Conservation (phyloP, 2,113 vertebrate species). For the Cynoglossus semilaevis region DNA sequence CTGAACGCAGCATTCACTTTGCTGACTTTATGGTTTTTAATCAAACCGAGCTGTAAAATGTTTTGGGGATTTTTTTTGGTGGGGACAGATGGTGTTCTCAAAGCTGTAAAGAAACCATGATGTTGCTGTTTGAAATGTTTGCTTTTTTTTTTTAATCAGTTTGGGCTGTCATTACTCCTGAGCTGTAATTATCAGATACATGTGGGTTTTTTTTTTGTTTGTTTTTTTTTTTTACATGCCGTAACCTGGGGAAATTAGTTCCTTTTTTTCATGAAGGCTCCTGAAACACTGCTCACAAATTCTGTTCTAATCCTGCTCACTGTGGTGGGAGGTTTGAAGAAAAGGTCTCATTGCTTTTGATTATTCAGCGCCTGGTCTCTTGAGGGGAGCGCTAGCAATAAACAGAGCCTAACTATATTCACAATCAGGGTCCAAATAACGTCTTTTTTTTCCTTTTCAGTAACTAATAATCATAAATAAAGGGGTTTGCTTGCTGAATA, state of each 20-base stretch:
- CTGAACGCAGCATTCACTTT: conserved; percentile 28
- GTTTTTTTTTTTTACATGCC: conserved; percentile 43
- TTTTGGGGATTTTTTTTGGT: conserved; percentile 27
- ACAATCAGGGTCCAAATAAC: conserved; percentile 65
- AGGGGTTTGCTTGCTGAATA: conserved; percentile 29
- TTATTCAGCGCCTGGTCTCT: conserved; percentile 49
- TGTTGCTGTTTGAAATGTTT: conserved; percentile 49
- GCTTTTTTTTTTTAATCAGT: conserved; percentile 43
- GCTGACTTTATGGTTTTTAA: conserved; percentile 29
- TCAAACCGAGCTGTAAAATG: conserved; percentile 23
- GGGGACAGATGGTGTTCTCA: conserved; percentile 11
- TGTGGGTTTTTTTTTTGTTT: conserved; percentile 23
- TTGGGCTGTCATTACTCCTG: conserved; percentile 60
- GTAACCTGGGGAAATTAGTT: conserved; percentile 2
- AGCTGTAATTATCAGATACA: no score
- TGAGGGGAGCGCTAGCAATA: conserved; percentile 70
- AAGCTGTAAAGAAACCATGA: conserved; percentile 33
- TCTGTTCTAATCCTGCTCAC: conserved; percentile 18
- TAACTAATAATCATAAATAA: conserved; percentile 28
- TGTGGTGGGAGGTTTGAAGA: conserved; percentile 11
- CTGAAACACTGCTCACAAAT: conserved; percentile 25
- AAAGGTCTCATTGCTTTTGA: conserved; percentile 16
- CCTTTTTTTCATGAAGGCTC: conserved; percentile 10
- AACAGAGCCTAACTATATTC: conserved; percentile 56
- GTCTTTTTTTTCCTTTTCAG: conserved; percentile 10